These are phyloP conservation scores for Phocoena sinus DNA, from an alignment of 2,113 vertebrate species.

Conservation along the genomic window DNA sequence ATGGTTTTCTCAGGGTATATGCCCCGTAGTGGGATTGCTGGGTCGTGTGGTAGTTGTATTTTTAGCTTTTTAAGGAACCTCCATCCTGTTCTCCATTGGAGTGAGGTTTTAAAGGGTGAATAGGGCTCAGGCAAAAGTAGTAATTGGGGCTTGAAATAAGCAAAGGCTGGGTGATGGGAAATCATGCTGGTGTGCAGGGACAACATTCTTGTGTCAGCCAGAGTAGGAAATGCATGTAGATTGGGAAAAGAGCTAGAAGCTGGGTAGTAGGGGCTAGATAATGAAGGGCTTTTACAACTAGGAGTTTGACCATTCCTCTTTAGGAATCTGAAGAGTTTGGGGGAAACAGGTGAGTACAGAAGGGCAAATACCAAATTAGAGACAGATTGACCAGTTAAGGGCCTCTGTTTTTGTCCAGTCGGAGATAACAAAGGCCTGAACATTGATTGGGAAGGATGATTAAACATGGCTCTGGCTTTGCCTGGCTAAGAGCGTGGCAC, in stretches of 20 bases:
- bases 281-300: background rate
- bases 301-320: background rate
- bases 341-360: background rate
- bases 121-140: background rate
- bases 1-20: too few relatives aligned
- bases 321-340: background rate
- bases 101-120: background rate
- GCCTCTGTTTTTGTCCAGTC: background rate
- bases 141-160: background rate
- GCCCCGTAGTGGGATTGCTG: too few relatives aligned
- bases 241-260: background rate
- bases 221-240: background rate
- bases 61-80: too few relatives aligned
- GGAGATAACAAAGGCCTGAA: background rate
- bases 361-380: background rate
- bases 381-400: background rate
- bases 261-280: background rate
- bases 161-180: background rate
- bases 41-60: too few relatives aligned
- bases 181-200: background rate
- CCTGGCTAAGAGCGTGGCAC: background rate
- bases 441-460: background rate
- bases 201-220: background rate
- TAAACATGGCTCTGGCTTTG: background rate
- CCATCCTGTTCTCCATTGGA: background rate